A percentile compares a stretch with the other conserved stretches of the same genome.
phyloP scores from a whole-genome alignment of 2,113 vertebrate species.

The Struthidea cinerea region DNA sequence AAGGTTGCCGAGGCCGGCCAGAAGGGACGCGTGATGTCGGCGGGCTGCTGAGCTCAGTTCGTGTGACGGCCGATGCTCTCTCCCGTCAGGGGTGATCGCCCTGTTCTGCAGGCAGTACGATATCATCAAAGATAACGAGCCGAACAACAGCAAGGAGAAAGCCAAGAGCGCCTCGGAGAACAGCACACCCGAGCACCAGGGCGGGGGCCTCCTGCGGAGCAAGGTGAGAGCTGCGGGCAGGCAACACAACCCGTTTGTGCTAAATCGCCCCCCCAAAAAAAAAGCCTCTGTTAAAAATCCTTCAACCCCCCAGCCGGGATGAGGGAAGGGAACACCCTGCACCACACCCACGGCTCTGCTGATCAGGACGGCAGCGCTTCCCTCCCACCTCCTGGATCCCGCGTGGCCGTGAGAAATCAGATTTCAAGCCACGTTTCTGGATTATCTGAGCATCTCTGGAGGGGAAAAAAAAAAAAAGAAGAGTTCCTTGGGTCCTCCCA shows the following conservation, averaged over 20 bases:
- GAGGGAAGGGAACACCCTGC: background rate
- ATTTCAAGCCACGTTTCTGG: background rate
- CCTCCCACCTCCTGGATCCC: background rate
- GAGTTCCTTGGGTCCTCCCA: background rate
- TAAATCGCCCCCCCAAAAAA: background rate
- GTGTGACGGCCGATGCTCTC: background rate
- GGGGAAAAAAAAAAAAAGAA: background rate
- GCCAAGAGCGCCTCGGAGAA: constrained; percentile 93
- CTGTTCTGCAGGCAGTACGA: constrained; percentile 97
- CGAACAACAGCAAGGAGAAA: constrained; percentile 98
- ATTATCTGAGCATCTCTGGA: background rate
- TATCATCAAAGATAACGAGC: constrained; percentile 97
- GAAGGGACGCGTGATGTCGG: background rate
- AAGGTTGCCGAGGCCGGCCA: background rate
- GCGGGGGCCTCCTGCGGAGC: constrained; percentile 90
- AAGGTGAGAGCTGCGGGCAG: constrained; percentile 73
- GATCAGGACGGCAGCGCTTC: background rate
- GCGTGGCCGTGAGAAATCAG: background rate
- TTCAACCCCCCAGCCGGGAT: accelerated
- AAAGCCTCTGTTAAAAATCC: background rate
- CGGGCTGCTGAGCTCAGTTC: background rate
- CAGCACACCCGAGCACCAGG: constrained; percentile 93
- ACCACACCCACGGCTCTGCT: background rate
- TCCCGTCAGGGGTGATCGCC: constrained; percentile 86
- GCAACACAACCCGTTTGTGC: background rate